phyloP scores from a whole-genome alignment of 2,797 vertebrate species.

The Anguilla megastoma region DNA sequence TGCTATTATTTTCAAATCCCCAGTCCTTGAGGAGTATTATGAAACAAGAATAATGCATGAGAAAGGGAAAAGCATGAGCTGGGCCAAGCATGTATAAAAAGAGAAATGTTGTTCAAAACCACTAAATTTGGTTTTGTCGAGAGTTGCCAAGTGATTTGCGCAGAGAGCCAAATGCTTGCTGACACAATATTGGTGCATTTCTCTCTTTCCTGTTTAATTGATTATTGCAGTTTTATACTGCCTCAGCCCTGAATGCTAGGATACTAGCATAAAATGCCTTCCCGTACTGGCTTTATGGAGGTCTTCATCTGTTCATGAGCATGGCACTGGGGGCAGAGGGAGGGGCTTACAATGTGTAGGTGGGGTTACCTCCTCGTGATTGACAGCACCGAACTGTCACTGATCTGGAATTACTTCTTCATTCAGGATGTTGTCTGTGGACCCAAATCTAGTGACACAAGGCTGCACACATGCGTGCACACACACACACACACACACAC shows the following conservation, averaged over 20 bases:
- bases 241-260: constrained; percentile 33
- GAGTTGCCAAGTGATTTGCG: constrained; percentile 23
- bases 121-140: background rate
- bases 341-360: background rate
- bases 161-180: constrained; percentile 36
- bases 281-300: background rate
- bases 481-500: background rate
- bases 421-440: background rate
- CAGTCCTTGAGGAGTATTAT: background rate
- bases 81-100: background rate
- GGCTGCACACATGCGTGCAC: background rate
- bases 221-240: constrained; percentile 34
- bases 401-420: background rate
- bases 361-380: background rate
- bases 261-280: background rate
- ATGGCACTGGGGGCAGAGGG: background rate
- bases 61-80: background rate
- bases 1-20: constrained; percentile 22
- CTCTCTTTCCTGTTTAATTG: constrained; percentile 40
- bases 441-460: background rate
- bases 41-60: constrained; percentile 37
- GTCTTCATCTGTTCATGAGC: background rate
- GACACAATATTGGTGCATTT: constrained; percentile 33
- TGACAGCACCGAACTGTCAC: background rate
- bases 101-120: background rate